Evolutionary conservation across 2,113 vertebrate genomes (phyloP), one percentile per base, ranked within the genome.

Genomic region (Hippocampus guttulatus): DNA sequence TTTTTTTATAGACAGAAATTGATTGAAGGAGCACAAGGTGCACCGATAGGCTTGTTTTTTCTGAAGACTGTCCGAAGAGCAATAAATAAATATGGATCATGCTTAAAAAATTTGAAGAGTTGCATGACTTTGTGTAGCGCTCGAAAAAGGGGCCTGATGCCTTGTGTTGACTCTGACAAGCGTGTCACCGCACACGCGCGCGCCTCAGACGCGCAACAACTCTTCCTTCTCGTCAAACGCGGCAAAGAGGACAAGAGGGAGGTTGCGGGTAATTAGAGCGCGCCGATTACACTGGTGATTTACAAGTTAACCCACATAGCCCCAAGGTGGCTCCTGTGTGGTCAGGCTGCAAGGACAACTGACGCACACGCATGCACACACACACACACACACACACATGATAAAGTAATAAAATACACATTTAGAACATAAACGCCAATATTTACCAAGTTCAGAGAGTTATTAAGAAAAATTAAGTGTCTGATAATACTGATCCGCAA

Each of bases 181-280:
- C 33, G 55, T 70, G 58, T 75, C 68, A 72, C 14, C 51, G 65
- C 62, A 43, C 52, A 68, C 10, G 1, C 9, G 5, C 43, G 11
- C 43, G 23, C 74, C 18, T 70, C 55, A 73, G 68, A 65, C n/a
- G n/a, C 25, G 55, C 57, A 78, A 73, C 71, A 75, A 74, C 72
- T 79, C 54, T 73, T 73, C 30, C 52, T 63, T 81, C n/a, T 67
- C 57, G 14, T 67, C 25, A 70, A 75, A 80, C 77, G 1, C 33
- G 63, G 62, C 0, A 0, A 64, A 78, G 49, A 71, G 68, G 64
- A 85, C 75, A 70, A 68, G 57, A 49, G 75, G 54, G 60, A 75
- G 77, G 88, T 80, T 73, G 75, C 80, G 85, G 73, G 78, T 82
- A 91, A 90, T 92, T 92, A 92, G 87, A 75, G 73, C 80, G 64